These are phyloP conservation scores for Amniataba percoides DNA, from an alignment of 2,797 vertebrate genomes.

Conservation along the genomic window DNA sequence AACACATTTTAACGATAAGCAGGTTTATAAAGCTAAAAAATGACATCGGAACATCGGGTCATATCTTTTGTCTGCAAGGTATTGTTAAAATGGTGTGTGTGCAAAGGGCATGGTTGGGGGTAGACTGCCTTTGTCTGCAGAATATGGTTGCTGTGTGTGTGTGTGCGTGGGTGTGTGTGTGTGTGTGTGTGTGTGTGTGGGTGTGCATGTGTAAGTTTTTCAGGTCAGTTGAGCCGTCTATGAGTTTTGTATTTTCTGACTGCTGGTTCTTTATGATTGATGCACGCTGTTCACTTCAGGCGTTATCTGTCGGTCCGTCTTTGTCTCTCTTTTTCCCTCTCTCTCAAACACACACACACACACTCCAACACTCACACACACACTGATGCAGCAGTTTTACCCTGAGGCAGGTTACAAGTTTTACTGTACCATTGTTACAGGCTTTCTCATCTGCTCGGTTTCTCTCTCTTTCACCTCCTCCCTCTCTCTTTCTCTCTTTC, in stretches of 20 bases:
- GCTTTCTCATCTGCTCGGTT: not conserved
- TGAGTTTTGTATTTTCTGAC: conserved; percentile 15
- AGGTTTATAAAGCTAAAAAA: not conserved
- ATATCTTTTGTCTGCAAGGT: not conserved
- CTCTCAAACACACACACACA: not conserved
- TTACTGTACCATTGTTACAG: conserved; percentile 5
- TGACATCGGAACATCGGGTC: not conserved
- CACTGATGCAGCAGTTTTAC: conserved; percentile 25
- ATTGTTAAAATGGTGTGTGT: not conserved
- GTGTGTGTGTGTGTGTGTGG: not conserved
- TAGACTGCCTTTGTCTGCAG: conserved; percentile 18
- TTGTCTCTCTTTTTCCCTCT: not conserved
- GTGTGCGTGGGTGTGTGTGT: conserved; percentile 15
- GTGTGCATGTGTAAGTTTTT: conserved; percentile 21
- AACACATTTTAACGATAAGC: not conserved
- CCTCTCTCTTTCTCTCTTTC: conserved; percentile 3
- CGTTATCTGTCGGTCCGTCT: conserved; percentile 16
- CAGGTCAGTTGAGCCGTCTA: conserved; percentile 62
- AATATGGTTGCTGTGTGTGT: not conserved
- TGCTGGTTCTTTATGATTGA: conserved; percentile 45
- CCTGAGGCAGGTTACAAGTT: conserved; percentile 17
- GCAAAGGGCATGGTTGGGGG: not conserved
- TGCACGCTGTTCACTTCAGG: conserved; percentile 36
- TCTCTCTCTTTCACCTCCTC: not conserved
- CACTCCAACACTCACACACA: not conserved